Evolutionary conservation across 1,140 invertebrate species (phyloP), one percentile per base, ranked within the genome.

Genomic region (Panulirus ornatus): DNA sequence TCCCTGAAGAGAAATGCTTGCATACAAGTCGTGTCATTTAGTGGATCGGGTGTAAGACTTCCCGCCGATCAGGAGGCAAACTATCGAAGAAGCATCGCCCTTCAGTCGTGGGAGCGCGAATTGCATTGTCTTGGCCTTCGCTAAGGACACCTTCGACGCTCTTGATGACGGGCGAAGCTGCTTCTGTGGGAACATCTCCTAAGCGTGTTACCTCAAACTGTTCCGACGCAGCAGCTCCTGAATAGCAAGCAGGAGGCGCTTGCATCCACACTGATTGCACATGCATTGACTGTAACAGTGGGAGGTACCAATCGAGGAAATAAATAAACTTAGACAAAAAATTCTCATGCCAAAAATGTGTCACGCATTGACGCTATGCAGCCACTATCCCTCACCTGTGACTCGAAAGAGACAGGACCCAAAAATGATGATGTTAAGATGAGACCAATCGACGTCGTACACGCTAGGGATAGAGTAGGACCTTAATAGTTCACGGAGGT

Each of bases 181-280:
- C 58, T 11, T 66, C 27, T 2, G 16, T 27, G n/a, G n/a, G 2
- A 11, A 66, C 58, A 66, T 19, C 58, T 66, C 58, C n/a, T 66
- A n/a, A 66, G 11, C n/a, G 58, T 66, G n/a, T 66, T 66, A 66
- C 58, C 58, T 27, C 58, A 66, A 66, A 66, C n/a, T 58, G 54
- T 58, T 19, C 19, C 58, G 27, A 66, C 58, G 58, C 30, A 6
- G 5, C 58, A 66, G 30, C 58, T 66, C 58, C 58, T 66, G 58
- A n/a, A 66, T 66, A 30, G 22, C 30, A 66, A 66, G 30, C 58
- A 66, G n/a, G 58, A 66, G 58, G 5, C 27, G 3, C 58, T 27
- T 66, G n/a, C 58, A n/a, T 30, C 58, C 58, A 16, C 5, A 66
- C 58, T 66, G 58, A 66, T 66, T 66, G 2, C 58, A 66, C 58